Evolutionary conservation across 2,113 vertebrate genomes (phyloP), one percentile per base, ranked within the genome.

Genomic region (Bos javanicus): DNA sequence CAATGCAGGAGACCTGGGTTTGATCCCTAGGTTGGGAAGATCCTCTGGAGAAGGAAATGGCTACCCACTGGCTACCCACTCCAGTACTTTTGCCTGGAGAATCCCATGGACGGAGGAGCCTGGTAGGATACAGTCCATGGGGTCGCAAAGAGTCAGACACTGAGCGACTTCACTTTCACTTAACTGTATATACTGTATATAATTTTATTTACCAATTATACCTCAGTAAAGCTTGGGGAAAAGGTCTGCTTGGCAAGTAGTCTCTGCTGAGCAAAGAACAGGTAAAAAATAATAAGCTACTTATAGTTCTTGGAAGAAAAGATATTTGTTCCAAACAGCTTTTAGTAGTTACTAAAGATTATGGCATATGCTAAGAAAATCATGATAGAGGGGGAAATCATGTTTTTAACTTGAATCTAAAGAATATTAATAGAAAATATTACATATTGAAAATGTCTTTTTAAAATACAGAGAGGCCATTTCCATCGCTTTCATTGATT

Each of bases 381-480:
- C 36, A 48, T 86, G 90, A 46, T 56, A 64, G 90, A 91, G n/a
- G 25, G n/a, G 2, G 87, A 83, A 92, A 78, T 71, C 8, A 57
- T 46, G 54, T 59, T 96, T 97, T 96, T 50, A 62, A 33, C 59
- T 94, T 95, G 7, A 10, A 92, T 85, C 13, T 62, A 74, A 94
- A 91, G 46, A 74, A 7, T 91, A 54, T 56, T 90, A 87, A 11
- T 71, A 80, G 25, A 83, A 97, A 96, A 81, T 54, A 21, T 82
- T 89, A 74, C 4, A 83, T 92, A 25, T 83, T 43, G 46, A n/a
- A 96, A 81, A 57, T 92, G 59, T 87, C 82, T 96, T 59, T 81
- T 92, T 96, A 93, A 96, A 98, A 94, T 78, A 80, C 5, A 76
- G 60, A 96, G 56, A 94, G 39, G 74, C 74, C 19, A 64, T 95